Conservation (phyloP, 2,888 invertebrate genomes). For the Invenusta paracnida region DNA sequence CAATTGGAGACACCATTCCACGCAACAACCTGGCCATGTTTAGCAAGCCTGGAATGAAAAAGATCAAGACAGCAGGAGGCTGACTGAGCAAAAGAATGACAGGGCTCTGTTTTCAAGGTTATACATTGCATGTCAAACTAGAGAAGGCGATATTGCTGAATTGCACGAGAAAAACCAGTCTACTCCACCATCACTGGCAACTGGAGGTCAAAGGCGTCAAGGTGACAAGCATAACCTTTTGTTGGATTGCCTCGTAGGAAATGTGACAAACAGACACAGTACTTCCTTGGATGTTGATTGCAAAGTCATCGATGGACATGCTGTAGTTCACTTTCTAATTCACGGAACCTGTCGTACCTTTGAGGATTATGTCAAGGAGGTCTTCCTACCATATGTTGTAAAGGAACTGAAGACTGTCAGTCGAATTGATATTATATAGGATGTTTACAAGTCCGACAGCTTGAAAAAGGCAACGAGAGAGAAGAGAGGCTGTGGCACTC, state of each 20-base stretch:
- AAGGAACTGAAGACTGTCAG: slow-evolving; percentile 25
- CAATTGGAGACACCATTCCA: slow-evolving; percentile 38
- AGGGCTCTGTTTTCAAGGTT: slow-evolving; percentile 41
- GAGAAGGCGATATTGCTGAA: slow-evolving; percentile 43
- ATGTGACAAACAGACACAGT: not conserved
- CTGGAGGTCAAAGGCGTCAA: slow-evolving; percentile 28
- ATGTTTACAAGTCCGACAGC: slow-evolving; percentile 33
- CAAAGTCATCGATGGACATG: slow-evolving; percentile 33
- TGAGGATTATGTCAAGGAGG: slow-evolving; percentile 35
- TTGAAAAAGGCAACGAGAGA: slow-evolving; percentile 37
- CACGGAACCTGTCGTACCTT: slow-evolving; percentile 38
- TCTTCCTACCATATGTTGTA: slow-evolving; percentile 35
- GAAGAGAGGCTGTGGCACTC: too few species aligned
- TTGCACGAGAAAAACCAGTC: slow-evolving; percentile 44
- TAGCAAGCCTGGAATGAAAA: slow-evolving; percentile 20
- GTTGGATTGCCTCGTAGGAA: not conserved
- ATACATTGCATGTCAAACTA: slow-evolving; percentile 38
- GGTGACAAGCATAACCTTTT: slow-evolving; percentile 41
- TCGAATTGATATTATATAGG: slow-evolving; percentile 39
- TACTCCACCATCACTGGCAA: slow-evolving; percentile 41
- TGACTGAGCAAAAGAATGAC: slow-evolving; percentile 39
- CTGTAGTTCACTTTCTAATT: slow-evolving; percentile 39
- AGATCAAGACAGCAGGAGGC: slow-evolving; percentile 2
- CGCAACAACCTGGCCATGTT: slow-evolving; percentile 32
- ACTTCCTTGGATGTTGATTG: slow-evolving; percentile 17